Percentiles rank a stretch among this genome's conserved stretches.
Conservation (phyloP, 2,113 vertebrate genomes). For the Forbesichthys agassizii region DNA sequence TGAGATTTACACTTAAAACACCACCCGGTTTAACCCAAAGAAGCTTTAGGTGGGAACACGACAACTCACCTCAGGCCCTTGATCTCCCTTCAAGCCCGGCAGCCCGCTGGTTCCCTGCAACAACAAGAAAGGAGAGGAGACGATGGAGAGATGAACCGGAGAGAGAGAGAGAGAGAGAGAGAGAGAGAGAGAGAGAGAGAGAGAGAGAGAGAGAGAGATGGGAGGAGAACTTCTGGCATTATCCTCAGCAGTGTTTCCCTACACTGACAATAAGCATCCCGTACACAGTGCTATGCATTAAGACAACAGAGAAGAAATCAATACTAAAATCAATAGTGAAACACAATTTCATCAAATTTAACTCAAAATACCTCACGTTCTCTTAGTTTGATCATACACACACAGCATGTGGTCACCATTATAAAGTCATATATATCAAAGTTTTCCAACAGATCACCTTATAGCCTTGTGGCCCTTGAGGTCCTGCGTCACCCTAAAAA, state of each 20-base stretch:
- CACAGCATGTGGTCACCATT: too few relatives aligned
- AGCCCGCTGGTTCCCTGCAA: slow-evolving; percentile 81
- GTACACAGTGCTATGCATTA: too few relatives aligned
- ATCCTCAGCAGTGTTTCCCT: not conserved
- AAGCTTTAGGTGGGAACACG: slow-evolving; percentile 10
- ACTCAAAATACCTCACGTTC: too few relatives aligned
- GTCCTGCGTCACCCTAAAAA: slow-evolving; percentile 81
- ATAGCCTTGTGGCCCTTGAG: slow-evolving; percentile 79
- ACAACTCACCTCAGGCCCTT: slow-evolving; percentile 81
- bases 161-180: not conserved
- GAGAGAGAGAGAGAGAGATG: not conserved
- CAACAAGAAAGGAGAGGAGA: slow-evolving; percentile 23
- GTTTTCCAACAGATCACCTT: slow-evolving; percentile 78
- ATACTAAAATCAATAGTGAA: too few relatives aligned
- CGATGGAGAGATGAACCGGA: too few relatives aligned
- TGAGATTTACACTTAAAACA: slow-evolving; percentile 6
- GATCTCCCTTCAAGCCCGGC: slow-evolving; percentile 81
- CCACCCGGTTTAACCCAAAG: not conserved
- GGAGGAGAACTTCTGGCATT: not conserved
- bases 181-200: not conserved
- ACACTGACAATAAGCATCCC: too few relatives aligned
- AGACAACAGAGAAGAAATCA: too few relatives aligned
- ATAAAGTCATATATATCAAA: not conserved
- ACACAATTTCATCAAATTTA: not conserved
- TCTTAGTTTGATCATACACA: too few relatives aligned